These are phyloP conservation scores for Enteromius trimaculatus DNA, from an alignment of 2,797 vertebrate species.

Conservation along the genomic window DNA sequence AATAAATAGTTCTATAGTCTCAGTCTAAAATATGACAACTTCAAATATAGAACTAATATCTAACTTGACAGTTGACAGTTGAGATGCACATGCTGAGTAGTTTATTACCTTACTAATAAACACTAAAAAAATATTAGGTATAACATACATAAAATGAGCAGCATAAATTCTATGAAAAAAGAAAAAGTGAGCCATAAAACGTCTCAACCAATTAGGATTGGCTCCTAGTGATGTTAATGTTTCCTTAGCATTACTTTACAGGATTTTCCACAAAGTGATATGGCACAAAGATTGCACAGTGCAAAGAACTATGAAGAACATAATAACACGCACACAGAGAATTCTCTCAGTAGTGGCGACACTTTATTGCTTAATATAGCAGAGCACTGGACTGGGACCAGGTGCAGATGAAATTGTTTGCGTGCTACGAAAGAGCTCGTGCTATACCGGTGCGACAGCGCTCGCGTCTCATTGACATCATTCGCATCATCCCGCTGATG, in stretches of 20 bases:
- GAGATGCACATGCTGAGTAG: background rate
- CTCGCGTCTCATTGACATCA: constrained; percentile 42
- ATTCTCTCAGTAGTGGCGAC: constrained; percentile 1
- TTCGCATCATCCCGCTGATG: constrained; percentile 26
- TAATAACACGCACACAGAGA: background rate
- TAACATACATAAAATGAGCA: background rate
- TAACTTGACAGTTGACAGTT: background rate
- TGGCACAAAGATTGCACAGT: background rate
- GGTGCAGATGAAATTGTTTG: constrained; percentile 19
- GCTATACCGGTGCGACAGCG: constrained; percentile 13
- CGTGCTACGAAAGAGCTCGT: constrained; percentile 20
- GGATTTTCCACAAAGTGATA: background rate
- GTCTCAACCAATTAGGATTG: background rate
- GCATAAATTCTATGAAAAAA: background rate
- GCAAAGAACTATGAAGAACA: background rate
- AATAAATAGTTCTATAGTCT: too few species aligned
- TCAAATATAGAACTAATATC: background rate
- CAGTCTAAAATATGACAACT: too few species aligned
- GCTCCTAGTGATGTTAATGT: too few species aligned
- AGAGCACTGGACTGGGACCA: constrained; percentile 15
- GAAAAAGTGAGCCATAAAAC: background rate
- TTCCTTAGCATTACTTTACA: background rate
- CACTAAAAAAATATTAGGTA: too few species aligned
- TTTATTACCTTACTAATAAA: background rate
- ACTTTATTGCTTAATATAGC: constrained; percentile 14